Evolutionary conservation across 2,113 vertebrate genomes (phyloP).

Genomic region (Eulacestoma nigropectus): DNA sequence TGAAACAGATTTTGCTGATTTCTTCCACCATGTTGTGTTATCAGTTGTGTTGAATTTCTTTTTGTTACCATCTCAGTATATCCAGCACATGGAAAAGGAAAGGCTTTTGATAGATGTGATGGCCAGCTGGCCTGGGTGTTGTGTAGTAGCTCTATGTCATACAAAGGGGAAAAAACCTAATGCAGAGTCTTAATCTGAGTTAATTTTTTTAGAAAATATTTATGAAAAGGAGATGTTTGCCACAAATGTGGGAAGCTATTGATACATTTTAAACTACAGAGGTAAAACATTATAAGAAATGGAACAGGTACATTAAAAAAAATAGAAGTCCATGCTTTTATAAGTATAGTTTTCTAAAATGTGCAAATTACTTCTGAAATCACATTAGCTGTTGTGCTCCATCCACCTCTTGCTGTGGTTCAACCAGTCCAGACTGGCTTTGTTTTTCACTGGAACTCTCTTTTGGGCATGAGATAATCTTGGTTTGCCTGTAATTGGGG

Average conservation of each 20-base stretch:
- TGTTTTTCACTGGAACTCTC: not conserved
- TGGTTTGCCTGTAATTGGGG: not conserved
- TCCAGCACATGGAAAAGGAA: not conserved
- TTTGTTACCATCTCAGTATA: not conserved
- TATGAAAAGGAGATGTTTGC: not conserved
- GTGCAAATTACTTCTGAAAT: not conserved
- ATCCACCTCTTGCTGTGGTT: not conserved
- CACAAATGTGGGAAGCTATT: not conserved
- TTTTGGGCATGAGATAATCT: not conserved
- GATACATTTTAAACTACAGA: not conserved
- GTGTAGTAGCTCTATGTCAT: not conserved
- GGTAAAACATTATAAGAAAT: not conserved
- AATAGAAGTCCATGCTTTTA: not conserved
- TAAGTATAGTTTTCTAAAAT: not conserved
- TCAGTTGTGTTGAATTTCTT: not conserved
- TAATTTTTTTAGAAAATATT: not conserved
- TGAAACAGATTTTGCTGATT: not conserved
- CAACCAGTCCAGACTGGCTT: not conserved
- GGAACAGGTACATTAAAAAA: not conserved
- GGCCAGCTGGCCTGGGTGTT: not conserved
- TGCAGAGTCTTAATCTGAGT: not conserved
- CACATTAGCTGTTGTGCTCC: not conserved
- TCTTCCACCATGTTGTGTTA: not conserved
- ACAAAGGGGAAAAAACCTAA: fast-evolving
- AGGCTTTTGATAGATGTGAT: not conserved